phyloP scores from a whole-genome alignment of 2,888 invertebrate species.

The Macrophya annulata region DNA sequence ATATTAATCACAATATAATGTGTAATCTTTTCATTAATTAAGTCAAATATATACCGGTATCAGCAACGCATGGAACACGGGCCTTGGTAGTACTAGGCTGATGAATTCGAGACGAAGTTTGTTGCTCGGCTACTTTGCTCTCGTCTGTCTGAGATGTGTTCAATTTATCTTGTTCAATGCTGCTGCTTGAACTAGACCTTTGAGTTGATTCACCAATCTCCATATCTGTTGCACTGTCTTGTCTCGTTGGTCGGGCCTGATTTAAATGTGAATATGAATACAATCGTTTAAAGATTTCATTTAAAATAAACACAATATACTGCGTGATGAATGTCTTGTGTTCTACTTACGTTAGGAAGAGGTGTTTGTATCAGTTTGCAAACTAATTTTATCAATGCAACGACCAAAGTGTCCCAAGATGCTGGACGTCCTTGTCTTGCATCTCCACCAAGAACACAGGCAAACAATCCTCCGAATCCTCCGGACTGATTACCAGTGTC shows the following conservation, averaged over 20 bases:
- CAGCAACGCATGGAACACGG: conserved; percentile 87
- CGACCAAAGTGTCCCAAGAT: conserved; percentile 87
- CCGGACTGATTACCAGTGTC: conserved; percentile 81
- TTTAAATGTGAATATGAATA: conserved; percentile 29
- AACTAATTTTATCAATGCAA: conserved; percentile 87
- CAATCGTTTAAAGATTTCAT: neutral
- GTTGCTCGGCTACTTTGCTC: conserved; percentile 87
- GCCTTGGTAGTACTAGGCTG: conserved; percentile 67
- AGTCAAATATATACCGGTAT: conserved; percentile 82
- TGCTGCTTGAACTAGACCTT: conserved; percentile 63
- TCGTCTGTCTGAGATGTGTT: conserved; percentile 90
- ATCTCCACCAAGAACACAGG: conserved; percentile 86
- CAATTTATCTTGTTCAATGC: conserved; percentile 68
- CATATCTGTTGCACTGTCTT: conserved; percentile 70
- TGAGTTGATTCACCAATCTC: conserved; percentile 70
- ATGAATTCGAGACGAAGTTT: conserved; percentile 69
- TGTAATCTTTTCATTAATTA: neutral
- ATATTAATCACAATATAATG: neutral
- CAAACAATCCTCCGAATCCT: conserved; percentile 89
- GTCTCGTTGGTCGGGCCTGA: conserved; percentile 65
- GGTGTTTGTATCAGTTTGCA: conserved; percentile 85
- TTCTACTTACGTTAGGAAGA: conserved; percentile 79
- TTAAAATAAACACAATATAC: conserved; percentile 3
- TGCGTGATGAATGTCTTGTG: neutral
- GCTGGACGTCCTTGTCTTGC: conserved; percentile 85